Base-by-base conservation (phyloP, 1,140 invertebrate species). In the Cotesia chilonis region DNA sequence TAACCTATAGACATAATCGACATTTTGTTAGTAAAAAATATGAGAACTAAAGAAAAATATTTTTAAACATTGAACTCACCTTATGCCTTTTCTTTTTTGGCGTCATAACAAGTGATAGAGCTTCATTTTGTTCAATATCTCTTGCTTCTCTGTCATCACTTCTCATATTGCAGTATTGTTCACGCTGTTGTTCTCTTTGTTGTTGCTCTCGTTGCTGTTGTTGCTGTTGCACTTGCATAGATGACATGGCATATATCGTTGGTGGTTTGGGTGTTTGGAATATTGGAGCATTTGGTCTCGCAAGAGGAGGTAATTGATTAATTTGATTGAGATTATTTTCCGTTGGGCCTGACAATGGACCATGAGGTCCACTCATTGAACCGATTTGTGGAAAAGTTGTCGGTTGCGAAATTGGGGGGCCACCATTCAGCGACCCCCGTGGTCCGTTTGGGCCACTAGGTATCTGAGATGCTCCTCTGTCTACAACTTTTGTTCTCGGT, bases 11-110 rank as follows among this genome's bases (percentile, higher is more conserved):
- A 76, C 5, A 55, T 20, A 68, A 28, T 55, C 55, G 9, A 20
- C 7, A 51, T 51, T 68, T 55, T 6, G 36, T 77, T 76, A 66
- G 78, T 77, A 70, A 60, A 77, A 76, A 73, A 17, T 3, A 59
- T 14, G 14, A 2, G 5, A 68, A 36, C 1, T 67, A 38, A 17
- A n/a, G 12, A 14, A n/a, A 66, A 38, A 61, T 28, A 28, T 28
- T 28, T 28, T 28, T 28, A 71, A 71, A 77, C 7, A 36, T 66
- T 64, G 51, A 57, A 66, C 41, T 69, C 74, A 87, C 94, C 92
- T 98, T 98, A 83, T 98, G 96, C 17, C 96, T 90, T 88, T 98
- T 98, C 88, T 96, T 97, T 87, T 98, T 98, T 0, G 95, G 95
- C 35, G 94, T 94, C 73, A 98, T 95, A 35, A 98, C 95, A 74